Conservation (phyloP, 2,888 invertebrate genomes). For the Pyrgus malvae region DNA sequence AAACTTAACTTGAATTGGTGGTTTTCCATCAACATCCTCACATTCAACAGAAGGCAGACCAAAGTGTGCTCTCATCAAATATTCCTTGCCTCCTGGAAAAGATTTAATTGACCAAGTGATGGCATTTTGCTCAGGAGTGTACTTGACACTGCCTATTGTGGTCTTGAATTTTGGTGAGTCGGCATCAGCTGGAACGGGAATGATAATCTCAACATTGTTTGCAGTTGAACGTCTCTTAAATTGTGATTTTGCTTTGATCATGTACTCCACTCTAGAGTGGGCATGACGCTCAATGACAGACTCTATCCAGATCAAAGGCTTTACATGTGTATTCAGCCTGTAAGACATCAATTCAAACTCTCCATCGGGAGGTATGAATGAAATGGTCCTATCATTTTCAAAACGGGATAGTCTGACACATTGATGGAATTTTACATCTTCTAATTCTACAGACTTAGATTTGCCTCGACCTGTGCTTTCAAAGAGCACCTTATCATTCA, state of each 20-base stretch:
- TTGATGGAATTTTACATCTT: constrained; percentile 99
- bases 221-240: constrained; percentile 98
- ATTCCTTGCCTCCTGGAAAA: constrained; percentile 99
- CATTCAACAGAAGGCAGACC: constrained; percentile 97
- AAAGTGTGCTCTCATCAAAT: constrained; percentile 98
- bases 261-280: constrained; percentile 98
- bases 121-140: constrained; percentile 97
- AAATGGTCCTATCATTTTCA: constrained; percentile 98
- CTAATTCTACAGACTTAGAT: constrained; percentile 98
- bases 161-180: constrained; percentile 99
- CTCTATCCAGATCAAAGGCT: constrained; percentile 99
- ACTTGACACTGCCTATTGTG: constrained; percentile 97
- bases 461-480: constrained; percentile 98
- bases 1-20: constrained; percentile 99
- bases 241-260: constrained; percentile 99
- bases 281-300: constrained; percentile 98
- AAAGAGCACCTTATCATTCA: constrained; percentile 99
- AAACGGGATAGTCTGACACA: constrained; percentile 98
- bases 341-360: constrained; percentile 99
- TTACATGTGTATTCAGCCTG: constrained; percentile 97
- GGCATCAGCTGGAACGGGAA: constrained; percentile 97
- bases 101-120: constrained; percentile 99
- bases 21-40: constrained; percentile 97
- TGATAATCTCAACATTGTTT: constrained; percentile 98
- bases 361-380: constrained; percentile 99